Evolutionary conservation across 2,888 invertebrate species (phyloP).

Genomic region (Embidobia sp.): DNA sequence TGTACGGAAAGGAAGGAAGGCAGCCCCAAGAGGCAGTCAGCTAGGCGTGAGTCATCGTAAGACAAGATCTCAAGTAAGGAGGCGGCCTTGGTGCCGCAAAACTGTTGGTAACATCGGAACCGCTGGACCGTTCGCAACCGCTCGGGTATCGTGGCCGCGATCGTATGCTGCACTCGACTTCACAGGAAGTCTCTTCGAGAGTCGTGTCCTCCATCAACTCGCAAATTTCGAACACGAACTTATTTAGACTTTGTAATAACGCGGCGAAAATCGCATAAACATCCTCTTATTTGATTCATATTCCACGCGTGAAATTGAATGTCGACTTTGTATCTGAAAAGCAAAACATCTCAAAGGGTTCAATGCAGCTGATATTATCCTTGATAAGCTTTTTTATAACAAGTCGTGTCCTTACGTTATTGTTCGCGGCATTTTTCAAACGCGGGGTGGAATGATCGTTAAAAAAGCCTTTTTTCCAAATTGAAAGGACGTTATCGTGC

Average conservation of each 20-base stretch:
- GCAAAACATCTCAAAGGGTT: conserved; percentile 16
- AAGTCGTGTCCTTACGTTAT: conserved; percentile 28
- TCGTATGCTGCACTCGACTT: conserved; percentile 57
- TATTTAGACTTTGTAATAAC: conserved; percentile 59
- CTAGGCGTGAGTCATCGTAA: conserved; percentile 69
- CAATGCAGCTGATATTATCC: conserved; percentile 30
- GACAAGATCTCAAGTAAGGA: conserved; percentile 77
- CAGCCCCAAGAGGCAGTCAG: conserved; percentile 65
- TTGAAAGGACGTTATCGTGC: background rate
- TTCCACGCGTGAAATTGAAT: conserved; percentile 52
- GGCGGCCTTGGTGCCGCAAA: conserved; percentile 75
- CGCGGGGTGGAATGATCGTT: conserved; percentile 3
- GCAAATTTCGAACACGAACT: conserved; percentile 56
- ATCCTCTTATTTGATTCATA: conserved; percentile 51
- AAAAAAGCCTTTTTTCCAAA: conserved; percentile 6
- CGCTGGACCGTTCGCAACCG: conserved; percentile 58
- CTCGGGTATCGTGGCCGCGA: conserved; percentile 57
- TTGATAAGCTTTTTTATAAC: conserved; percentile 26
- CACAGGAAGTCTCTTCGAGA: conserved; percentile 60
- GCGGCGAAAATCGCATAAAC: conserved; percentile 43
- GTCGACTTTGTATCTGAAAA: conserved; percentile 26
- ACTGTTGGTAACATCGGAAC: conserved; percentile 75
- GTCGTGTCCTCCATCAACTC: conserved; percentile 58
- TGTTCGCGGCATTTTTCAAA: conserved; percentile 8
- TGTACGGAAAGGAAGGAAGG: conserved; percentile 66